Evolutionary conservation across 2,888 invertebrate genomes (phyloP), one percentile per base, ranked within the genome.

Genomic region (Vanessa cardui): DNA sequence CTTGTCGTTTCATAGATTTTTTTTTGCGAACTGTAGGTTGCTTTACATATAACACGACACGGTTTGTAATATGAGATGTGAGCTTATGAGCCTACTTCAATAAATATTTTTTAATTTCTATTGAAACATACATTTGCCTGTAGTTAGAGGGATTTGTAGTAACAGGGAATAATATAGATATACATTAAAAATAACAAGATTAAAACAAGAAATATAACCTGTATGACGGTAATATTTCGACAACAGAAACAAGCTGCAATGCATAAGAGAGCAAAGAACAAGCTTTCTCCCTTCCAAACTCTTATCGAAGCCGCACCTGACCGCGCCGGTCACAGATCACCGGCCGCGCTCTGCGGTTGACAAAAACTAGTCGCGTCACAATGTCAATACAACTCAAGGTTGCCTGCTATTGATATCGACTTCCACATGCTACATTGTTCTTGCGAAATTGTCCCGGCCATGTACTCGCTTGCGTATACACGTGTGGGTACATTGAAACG

Each of bases 311-410:
- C 44, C 18, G 2, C 50, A 58, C 50, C 50, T 64, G 58, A 0
- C 52, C 8, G 46, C 45, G 20, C 3, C 31, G 15, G 64, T 64
- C 64, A 64, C 64, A 45, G 59, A 64, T 59, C 52, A 59, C 59
- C 59, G 59, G 45, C 50, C 44, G 16, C 1, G 9, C 44, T 21
- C 20, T 16, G 6, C 49, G 20, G 58, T 44, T 58, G 62, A 66
- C 66, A 66, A 66, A 66, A 66, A 66, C 62, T 44, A 62, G 62
- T 62, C 62, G 39, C 66, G 62, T 66, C 66, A 60, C 49, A 20
- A 47, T 45, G 62, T 58, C 66, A 44, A 26, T 26, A 21, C 67
- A 52, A 44, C 45, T 52, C 66, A 58, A 62, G 66, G 56, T 26
- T 66, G 61, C 54, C 54, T 45, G 61, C 61, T 62, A 50, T 59